phyloP scores from a whole-genome alignment of 2,797 vertebrate genomes.

The Sebastiscus tertius region DNA sequence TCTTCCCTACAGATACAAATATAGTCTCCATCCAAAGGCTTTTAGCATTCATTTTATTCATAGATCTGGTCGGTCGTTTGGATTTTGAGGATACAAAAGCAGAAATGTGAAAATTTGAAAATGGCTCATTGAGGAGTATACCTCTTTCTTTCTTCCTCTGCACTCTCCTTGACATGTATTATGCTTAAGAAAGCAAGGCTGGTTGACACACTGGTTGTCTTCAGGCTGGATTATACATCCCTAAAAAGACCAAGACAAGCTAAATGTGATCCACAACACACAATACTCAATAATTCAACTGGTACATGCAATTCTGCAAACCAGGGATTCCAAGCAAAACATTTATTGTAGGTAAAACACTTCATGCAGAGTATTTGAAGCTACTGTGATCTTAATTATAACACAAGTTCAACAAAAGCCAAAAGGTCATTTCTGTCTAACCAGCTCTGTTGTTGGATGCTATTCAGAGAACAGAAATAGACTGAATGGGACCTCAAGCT shows the following conservation, averaged over 20 bases:
- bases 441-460: neutral
- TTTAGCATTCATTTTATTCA: slow-evolving; percentile 32
- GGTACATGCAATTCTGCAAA: neutral
- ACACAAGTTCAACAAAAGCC: neutral
- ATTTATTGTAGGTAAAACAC: neutral
- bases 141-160: neutral
- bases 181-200: neutral
- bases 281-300: neutral
- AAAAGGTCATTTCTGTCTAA: neutral
- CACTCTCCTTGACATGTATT: neutral
- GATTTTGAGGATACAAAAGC: slow-evolving; percentile 6
- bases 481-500: neutral
- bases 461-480: neutral
- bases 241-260: neutral
- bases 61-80: slow-evolving; percentile 1
- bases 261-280: neutral
- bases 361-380: neutral
- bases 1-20: neutral
- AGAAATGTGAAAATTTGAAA: slow-evolving; percentile 8
- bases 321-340: neutral
- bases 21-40: neutral
- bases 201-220: slow-evolving; percentile 1
- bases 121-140: neutral
- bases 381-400: neutral
- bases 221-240: neutral